These are phyloP conservation scores for Misgurnus anguillicaudatus DNA, from an alignment of 2,113 vertebrate genomes.

Conservation along the genomic window DNA sequence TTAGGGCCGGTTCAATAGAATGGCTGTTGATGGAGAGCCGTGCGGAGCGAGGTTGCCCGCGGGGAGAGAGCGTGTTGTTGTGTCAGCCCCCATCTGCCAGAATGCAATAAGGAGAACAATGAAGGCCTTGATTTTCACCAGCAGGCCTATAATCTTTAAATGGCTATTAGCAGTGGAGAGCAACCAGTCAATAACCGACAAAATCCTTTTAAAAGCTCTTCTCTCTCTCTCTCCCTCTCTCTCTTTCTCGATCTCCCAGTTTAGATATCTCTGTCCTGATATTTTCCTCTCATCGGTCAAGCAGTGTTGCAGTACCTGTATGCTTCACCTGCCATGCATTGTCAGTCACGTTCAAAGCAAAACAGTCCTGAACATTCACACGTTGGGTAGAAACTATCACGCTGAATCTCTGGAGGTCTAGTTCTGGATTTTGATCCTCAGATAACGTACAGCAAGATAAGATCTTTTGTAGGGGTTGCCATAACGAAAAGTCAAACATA, in stretches of 20 bases:
- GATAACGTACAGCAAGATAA: too few species aligned
- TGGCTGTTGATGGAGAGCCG: constrained; percentile 81
- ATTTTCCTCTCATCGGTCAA: constrained; percentile 50
- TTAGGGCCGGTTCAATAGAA: constrained; percentile 84
- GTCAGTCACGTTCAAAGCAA: not conserved
- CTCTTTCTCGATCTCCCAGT: constrained; percentile 52
- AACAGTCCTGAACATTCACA: not conserved
- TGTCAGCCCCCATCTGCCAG: constrained; percentile 86
- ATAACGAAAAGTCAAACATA: too few species aligned
- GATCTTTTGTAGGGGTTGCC: too few species aligned
- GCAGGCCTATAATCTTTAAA: constrained; percentile 87
- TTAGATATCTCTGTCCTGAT: constrained; percentile 47
- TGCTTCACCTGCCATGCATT: not conserved
- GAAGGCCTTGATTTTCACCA: constrained; percentile 85
- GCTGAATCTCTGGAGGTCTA: too few species aligned
- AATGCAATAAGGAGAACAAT: constrained; percentile 87
- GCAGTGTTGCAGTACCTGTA: not conserved
- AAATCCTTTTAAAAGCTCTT: constrained; percentile 82
- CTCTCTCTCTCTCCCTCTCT: constrained; percentile 64
- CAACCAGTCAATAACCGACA: constrained; percentile 87
- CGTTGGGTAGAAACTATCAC: too few species aligned
- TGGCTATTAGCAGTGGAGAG: constrained; percentile 87
- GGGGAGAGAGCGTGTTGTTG: constrained; percentile 82
- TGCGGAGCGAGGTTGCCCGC: constrained; percentile 73
- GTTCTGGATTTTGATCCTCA: too few species aligned